phyloP scores from a whole-genome alignment of 2,113 vertebrate species.

The Phalacrocorax pelagicus region DNA sequence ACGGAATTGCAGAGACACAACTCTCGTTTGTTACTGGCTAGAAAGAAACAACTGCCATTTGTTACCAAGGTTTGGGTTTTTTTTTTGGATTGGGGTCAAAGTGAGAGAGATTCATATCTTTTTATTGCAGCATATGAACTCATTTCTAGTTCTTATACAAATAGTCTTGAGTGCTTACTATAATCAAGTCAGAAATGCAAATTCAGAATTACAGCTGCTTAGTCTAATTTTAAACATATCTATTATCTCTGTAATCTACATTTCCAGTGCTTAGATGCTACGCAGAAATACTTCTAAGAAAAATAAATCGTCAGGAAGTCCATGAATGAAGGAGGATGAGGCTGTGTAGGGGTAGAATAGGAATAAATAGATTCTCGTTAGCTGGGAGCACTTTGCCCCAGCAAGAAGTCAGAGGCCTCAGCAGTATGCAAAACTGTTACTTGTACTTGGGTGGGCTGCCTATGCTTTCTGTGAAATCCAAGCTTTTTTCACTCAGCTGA shows the following conservation, averaged over 20 bases:
- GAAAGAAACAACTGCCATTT: neutral
- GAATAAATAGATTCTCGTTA: neutral
- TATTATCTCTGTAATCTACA: conserved; percentile 35
- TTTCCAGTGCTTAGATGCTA: neutral
- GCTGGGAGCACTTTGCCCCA: neutral
- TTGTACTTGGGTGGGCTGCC: neutral
- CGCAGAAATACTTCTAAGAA: conserved; percentile 45
- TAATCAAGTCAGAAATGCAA: conserved; percentile 60
- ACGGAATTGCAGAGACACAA: neutral
- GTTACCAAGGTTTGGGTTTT: neutral
- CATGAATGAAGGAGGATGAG: neutral
- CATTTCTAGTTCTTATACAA: neutral
- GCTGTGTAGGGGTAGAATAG: neutral
- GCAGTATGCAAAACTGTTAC: neutral
- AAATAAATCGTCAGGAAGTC: neutral
- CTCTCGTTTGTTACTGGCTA: neutral
- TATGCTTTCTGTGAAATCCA: neutral
- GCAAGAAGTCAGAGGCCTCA: neutral
- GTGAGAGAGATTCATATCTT: neutral
- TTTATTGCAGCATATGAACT: neutral
- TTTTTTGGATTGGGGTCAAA: neutral
- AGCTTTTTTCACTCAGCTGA: neutral
- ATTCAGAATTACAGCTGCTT: conserved; percentile 58
- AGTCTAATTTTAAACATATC: conserved; percentile 53
- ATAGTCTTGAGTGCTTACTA: conserved; percentile 37